Conservation (phyloP, 2,113 vertebrate species). For the Salvelinus fontinalis region DNA sequence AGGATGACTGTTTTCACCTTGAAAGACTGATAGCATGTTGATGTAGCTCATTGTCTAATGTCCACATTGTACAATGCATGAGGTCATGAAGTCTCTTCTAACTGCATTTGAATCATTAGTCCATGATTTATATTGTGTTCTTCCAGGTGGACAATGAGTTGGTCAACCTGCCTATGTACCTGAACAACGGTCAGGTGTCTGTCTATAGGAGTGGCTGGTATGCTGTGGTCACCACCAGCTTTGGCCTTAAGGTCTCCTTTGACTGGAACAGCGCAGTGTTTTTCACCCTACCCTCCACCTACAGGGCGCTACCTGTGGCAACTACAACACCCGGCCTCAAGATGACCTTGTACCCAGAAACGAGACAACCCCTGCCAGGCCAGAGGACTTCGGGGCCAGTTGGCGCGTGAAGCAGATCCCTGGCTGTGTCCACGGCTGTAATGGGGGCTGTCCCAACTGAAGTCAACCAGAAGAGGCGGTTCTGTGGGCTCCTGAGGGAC, state of each 20-base stretch:
- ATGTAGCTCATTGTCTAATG: not conserved
- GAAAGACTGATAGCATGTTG: too few relatives aligned
- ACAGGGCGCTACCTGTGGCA: conserved; percentile 73
- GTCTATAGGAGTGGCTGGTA: conserved; percentile 60
- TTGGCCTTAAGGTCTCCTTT: conserved; percentile 69
- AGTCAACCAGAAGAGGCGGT: conserved; percentile 48
- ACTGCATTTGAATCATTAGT: too few relatives aligned
- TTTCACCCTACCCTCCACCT: conserved; percentile 71
- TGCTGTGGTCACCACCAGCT: conserved; percentile 65
- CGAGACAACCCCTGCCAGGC: not conserved
- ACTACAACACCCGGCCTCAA: conserved; percentile 71
- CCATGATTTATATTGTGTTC: not conserved
- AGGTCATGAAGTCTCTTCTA: too few relatives aligned
- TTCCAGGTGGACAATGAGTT: conserved; percentile 65
- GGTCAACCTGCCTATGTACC: conserved; percentile 58
- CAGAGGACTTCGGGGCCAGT: conserved; percentile 64
- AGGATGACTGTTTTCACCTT: too few relatives aligned
- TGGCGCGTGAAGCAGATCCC: conserved; percentile 71
- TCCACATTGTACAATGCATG: too few relatives aligned
- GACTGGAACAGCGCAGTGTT: conserved; percentile 61
- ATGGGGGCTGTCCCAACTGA: conserved; percentile 58
- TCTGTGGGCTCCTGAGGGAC: conserved; percentile 61
- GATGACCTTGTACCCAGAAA: conserved; percentile 70
- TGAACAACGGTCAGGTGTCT: conserved; percentile 46
- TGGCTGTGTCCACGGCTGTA: conserved; percentile 64